Base-by-base conservation (phyloP, 2,888 invertebrate genomes). In the Drosophila parthenogenetica region DNA sequence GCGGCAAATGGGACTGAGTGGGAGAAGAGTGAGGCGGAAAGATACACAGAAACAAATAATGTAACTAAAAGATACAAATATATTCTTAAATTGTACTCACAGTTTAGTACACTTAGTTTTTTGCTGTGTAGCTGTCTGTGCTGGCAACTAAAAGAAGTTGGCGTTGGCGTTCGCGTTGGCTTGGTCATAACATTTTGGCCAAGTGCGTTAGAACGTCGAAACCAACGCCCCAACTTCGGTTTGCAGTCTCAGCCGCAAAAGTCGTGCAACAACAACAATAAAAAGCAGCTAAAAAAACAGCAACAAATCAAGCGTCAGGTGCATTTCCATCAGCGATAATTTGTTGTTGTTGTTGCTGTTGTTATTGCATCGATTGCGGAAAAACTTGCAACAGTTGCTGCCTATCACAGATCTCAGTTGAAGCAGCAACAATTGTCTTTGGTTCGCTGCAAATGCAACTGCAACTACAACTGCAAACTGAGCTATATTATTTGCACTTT, bases 401-500 rank as follows among this genome's bases (percentile, higher is more conserved):
- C 61, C 69, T 82, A 82, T 82, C 81, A 67, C 78, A 60, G 43
- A 84, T 82, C 82, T 64, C 43, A 49, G 69, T 51, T 25, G 63
- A 2, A 19, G 40, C 35, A 29, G 59, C 69, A 68, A 72, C 84
- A 81, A 82, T 83, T 82, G 81, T 77, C 79, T 81, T 58, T 60
- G 72, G 73, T 50, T 29, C 22, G 66, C 35, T 63, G 66, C 65
- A 57, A 58, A 43, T 35, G 59, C 64, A 45, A 60, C 65, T 39
- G 66, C 67, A 73, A 78, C 57, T 57, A 62, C 73, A 64, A 74
- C 77, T 76, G 71, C 74, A 63, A 64, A 72, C 80, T 85, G 72
- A 89, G 83, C 85, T 90, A 91, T 91, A 90, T 91, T 91, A 91
- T 91, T 91, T 91, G 91, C 91, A 91, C 91, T 91, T 91, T 91